Conservation (phyloP, 30 jellyfish, hydroid and myxozoan species). For the Phacellophora camtschatica region DNA sequence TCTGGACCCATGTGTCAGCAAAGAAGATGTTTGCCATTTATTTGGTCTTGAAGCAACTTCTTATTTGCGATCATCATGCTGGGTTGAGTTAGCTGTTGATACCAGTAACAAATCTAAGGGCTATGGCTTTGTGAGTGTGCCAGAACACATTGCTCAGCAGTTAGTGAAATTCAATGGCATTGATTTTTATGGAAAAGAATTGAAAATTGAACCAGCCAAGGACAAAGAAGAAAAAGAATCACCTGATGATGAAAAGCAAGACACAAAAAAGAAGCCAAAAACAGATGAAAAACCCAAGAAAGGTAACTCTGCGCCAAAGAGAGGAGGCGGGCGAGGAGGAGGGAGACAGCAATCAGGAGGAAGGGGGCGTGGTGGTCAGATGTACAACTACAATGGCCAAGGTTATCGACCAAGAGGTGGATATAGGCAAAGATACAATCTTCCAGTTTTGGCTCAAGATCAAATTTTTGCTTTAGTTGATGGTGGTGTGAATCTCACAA, state of each 20-base stretch:
- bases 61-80: constrained; percentile 75
- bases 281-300: constrained; percentile 55
- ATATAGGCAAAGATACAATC: constrained; percentile 39
- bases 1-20: constrained; percentile 79
- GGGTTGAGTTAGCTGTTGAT: constrained; percentile 86
- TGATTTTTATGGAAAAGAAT: constrained; percentile 86
- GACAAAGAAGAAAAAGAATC: constrained; percentile 80
- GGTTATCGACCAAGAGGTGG: constrained; percentile 20
- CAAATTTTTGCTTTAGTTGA: constrained; percentile 81
- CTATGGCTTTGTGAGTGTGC: constrained; percentile 90
- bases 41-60: constrained; percentile 93
- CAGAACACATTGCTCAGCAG: constrained; percentile 90
- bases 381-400: constrained; percentile 30
- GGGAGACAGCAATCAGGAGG: constrained; percentile 43
- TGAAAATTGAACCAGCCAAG: constrained; percentile 84
- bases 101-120: constrained; percentile 74
- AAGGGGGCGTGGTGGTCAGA: constrained; percentile 21
- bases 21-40: constrained; percentile 72
- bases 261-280: constrained; percentile 36
- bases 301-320: constrained; percentile 14
- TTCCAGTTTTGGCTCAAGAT: constrained; percentile 85
- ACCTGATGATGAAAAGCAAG: constrained; percentile 76
- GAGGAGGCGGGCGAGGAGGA: constrained; percentile 34
- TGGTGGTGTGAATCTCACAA: constrained; percentile 90
- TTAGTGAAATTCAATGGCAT: constrained; percentile 87